Conservation (phyloP, 2,113 vertebrate genomes). For the Thoracochromis brauschi region DNA sequence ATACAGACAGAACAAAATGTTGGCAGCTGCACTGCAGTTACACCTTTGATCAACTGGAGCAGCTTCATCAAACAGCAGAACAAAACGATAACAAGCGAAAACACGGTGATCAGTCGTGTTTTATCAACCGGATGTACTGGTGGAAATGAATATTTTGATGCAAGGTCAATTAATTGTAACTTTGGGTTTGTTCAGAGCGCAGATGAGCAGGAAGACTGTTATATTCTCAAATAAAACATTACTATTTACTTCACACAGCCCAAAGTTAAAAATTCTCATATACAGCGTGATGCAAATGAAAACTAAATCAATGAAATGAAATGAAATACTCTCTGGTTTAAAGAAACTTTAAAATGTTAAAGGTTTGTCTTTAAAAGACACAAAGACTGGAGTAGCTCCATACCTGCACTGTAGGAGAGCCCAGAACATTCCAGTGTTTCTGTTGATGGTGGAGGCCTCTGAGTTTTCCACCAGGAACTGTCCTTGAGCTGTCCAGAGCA, state of each 20-base stretch:
- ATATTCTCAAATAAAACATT: neutral
- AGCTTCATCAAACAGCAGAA: neutral
- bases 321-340: neutral
- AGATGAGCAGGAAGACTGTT: neutral
- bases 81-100: neutral
- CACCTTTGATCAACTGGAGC: neutral
- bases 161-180: neutral
- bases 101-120: neutral
- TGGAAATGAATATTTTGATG: neutral
- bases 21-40: neutral
- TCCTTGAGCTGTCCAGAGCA: slow-evolving; percentile 96
- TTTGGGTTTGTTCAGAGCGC: neutral
- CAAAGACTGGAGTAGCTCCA: neutral
- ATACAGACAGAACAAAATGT: neutral
- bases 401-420: slow-evolving; percentile 96
- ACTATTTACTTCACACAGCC: neutral
- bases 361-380: neutral
- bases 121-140: neutral
- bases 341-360: neutral
- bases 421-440: slow-evolving; percentile 97
- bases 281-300: neutral
- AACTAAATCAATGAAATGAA: neutral
- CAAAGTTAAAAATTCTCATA: neutral
- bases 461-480: slow-evolving; percentile 92
- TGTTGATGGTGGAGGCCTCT: slow-evolving; percentile 89